Evolutionary conservation across 2,888 invertebrate species (phyloP).

Genomic region (Geophilus truncorum): DNA sequence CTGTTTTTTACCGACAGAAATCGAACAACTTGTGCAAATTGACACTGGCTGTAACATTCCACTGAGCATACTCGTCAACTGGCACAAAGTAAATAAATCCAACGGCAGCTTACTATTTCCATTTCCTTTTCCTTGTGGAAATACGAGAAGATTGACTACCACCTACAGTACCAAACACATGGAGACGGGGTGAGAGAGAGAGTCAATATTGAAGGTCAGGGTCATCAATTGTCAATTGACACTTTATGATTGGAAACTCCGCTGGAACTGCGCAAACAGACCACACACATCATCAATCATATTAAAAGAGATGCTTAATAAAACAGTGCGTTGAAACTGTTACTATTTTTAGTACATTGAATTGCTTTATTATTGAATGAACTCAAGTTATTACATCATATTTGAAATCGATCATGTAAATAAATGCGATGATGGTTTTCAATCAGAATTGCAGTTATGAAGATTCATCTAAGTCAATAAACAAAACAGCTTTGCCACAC

Average conservation of each 20-base stretch:
- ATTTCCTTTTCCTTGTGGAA: conserved; percentile 8
- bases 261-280: not conserved
- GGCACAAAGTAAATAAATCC: not conserved
- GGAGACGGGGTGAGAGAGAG: not conserved
- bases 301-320: not conserved
- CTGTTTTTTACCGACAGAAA: not conserved
- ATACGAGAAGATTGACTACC: not conserved
- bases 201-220: conserved; percentile 8
- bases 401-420: not conserved
- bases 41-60: conserved; percentile 5
- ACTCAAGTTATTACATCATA: not conserved
- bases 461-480: not conserved
- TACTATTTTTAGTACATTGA: not conserved
- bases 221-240: not conserved
- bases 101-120: not conserved
- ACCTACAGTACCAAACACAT: not conserved
- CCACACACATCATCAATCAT: not conserved
- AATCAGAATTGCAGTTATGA: not conserved
- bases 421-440: not conserved
- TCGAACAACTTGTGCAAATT: conserved; percentile 12
- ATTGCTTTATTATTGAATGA: not conserved
- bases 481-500: not conserved
- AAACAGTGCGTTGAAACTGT: too few relatives aligned
- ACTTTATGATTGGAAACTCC: not conserved
- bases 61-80: not conserved